phyloP scores from a whole-genome alignment of 1,140 invertebrate species.

The Ephestia elutella region DNA sequence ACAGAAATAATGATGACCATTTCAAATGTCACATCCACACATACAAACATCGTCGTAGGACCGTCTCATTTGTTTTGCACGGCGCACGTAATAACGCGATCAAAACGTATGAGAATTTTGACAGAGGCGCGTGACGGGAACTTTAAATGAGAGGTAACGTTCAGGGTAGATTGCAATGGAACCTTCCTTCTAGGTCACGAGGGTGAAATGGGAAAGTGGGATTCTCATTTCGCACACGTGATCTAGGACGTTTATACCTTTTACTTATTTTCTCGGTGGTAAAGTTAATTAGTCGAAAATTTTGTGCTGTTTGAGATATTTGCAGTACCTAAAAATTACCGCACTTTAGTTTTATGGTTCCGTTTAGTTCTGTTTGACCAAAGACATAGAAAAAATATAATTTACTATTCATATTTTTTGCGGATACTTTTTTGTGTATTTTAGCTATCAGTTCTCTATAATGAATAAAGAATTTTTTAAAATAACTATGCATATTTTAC shows the following conservation, averaged over 20 bases:
- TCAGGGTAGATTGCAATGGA: background rate
- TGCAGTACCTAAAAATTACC: too few relatives aligned
- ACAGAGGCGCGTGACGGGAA: constrained; percentile 52
- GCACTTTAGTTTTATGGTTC: too few relatives aligned
- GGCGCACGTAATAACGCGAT: constrained; percentile 60
- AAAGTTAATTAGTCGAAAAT: too few relatives aligned
- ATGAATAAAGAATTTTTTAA: too few relatives aligned
- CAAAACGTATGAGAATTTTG: constrained; percentile 66
- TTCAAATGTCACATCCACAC: constrained; percentile 11
- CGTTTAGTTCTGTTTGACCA: too few relatives aligned
- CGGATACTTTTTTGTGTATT: too few relatives aligned
- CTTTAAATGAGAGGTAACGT: constrained; percentile 23
- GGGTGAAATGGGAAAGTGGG: constrained; percentile 14
- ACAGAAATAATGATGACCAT: background rate
- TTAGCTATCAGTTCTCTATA: too few relatives aligned
- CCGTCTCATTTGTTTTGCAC: constrained; percentile 58
- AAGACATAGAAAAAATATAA: too few relatives aligned
- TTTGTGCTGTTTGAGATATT: too few relatives aligned
- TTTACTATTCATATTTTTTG: too few relatives aligned
- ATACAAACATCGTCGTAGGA: constrained; percentile 17
- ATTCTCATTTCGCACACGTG: constrained; percentile 25
- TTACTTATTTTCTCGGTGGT: background rate
- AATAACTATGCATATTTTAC: too few relatives aligned
- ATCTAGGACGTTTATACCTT: constrained; percentile 4
- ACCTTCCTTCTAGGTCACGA: background rate